These are phyloP conservation scores for Dusona sp. DNA, from an alignment of 2,888 invertebrate species.

Conservation along the genomic window DNA sequence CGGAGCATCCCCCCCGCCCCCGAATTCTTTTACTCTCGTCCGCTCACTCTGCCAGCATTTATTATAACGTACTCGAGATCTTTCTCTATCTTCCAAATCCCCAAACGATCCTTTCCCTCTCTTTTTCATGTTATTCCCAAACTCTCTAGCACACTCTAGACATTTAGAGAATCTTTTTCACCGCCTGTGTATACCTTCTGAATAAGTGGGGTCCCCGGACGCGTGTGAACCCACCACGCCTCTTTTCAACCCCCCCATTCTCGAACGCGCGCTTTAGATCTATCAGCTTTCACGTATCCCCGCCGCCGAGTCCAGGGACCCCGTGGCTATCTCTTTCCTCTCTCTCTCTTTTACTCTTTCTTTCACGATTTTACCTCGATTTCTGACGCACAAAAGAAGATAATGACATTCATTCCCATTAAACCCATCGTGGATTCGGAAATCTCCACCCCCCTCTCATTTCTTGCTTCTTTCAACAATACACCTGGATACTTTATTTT, in stretches of 20 bases:
- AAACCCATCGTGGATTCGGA: constrained; percentile 54
- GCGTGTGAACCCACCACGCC: constrained; percentile 65
- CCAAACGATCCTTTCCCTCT: background rate
- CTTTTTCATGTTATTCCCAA: constrained; percentile 71
- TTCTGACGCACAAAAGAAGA: constrained; percentile 59
- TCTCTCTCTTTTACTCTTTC: constrained; percentile 2
- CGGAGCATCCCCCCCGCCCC: constrained; percentile 18
- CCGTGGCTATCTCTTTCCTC: background rate
- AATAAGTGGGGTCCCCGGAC: constrained; percentile 51
- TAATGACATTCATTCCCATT: constrained; percentile 68
- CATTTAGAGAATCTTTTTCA: constrained; percentile 47
- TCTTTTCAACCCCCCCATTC: constrained; percentile 32
- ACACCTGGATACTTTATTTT: background rate
- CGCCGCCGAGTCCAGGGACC: background rate
- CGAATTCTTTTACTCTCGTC: constrained; percentile 26
- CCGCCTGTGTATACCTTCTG: constrained; percentile 38
- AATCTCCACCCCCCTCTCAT: background rate
- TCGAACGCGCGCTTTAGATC: constrained; percentile 8
- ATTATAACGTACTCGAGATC: background rate
- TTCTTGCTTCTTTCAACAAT: background rate
- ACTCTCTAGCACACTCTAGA: constrained; percentile 9
- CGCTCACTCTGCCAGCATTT: background rate
- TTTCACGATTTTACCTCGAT: constrained; percentile 14
- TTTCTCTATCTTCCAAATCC: background rate
- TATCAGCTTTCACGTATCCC: constrained; percentile 34